Conservation (phyloP, 2,113 vertebrate species). For the Sitta europaea region DNA sequence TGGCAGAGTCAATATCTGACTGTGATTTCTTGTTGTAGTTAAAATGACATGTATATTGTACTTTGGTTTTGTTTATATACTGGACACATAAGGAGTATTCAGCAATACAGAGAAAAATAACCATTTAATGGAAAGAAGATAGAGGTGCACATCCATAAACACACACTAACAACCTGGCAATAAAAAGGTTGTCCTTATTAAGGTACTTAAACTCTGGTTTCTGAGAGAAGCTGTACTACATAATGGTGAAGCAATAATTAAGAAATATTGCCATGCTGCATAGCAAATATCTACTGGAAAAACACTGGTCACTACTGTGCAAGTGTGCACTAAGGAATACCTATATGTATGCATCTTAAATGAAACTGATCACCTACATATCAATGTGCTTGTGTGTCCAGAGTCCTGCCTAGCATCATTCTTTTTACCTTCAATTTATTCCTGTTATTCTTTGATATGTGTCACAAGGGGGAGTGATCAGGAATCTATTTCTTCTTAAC, state of each 20-base stretch:
- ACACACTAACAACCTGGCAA: background rate
- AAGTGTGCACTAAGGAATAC: background rate
- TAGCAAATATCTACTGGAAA: background rate
- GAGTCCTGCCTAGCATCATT: fast-evolving
- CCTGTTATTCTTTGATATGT: background rate
- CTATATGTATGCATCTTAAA: background rate
- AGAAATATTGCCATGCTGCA: background rate
- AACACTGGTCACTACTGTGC: no score
- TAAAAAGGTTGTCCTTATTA: background rate
- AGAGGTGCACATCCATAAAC: background rate
- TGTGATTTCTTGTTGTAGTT: background rate
- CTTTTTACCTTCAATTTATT: background rate
- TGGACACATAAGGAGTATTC: background rate
- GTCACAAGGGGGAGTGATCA: fast-evolving
- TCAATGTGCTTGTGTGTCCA: no score
- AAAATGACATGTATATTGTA: background rate
- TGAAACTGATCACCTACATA: background rate
- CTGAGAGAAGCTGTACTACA: background rate
- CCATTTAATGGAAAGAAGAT: background rate
- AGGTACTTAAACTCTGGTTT: background rate
- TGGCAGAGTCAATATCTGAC: background rate
- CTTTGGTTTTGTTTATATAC: background rate
- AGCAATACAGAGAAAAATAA: background rate
- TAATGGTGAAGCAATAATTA: background rate
- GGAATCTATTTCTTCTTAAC: background rate